phyloP scores from a whole-genome alignment of 1,140 invertebrate species.

The Bombus waltoni region DNA sequence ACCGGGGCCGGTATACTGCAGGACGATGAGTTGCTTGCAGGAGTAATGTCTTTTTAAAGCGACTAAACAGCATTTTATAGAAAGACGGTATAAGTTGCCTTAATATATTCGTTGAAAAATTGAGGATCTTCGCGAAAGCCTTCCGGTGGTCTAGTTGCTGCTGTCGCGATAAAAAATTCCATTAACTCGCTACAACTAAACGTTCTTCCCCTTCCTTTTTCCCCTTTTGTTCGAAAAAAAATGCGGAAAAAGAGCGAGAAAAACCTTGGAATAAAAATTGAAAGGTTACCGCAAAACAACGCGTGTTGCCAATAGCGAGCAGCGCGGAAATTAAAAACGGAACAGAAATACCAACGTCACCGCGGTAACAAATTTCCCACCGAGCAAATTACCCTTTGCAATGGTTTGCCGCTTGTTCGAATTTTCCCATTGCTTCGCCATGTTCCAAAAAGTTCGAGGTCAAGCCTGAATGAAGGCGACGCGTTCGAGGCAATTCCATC shows the following conservation, averaged over 20 bases:
- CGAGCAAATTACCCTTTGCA: background rate
- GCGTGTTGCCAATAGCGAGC: background rate
- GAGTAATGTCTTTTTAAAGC: conserved; percentile 8
- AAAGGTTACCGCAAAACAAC: background rate
- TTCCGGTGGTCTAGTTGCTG: background rate
- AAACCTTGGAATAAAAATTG: background rate
- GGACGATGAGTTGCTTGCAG: background rate
- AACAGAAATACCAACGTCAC: too few relatives aligned
- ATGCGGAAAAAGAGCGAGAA: background rate
- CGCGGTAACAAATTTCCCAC: background rate
- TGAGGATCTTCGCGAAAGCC: background rate
- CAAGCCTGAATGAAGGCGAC: background rate
- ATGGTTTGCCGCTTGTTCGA: background rate
- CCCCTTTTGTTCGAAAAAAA: background rate
- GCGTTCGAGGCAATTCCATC: background rate
- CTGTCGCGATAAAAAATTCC: conserved; percentile 5
- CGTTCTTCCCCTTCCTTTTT: background rate
- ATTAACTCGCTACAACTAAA: background rate
- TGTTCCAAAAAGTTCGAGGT: background rate
- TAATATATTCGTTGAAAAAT: conserved; percentile 20
- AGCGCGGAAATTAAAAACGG: background rate
- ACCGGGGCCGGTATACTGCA: too few relatives aligned
- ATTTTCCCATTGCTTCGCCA: background rate
- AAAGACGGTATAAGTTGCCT: background rate
- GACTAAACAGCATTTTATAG: background rate